Percentiles rank a stretch among this genome's conserved stretches.
Evolutionary conservation across 2,797 vertebrate species (phyloP).

Genomic region (Macropus fuliginosus): DNA sequence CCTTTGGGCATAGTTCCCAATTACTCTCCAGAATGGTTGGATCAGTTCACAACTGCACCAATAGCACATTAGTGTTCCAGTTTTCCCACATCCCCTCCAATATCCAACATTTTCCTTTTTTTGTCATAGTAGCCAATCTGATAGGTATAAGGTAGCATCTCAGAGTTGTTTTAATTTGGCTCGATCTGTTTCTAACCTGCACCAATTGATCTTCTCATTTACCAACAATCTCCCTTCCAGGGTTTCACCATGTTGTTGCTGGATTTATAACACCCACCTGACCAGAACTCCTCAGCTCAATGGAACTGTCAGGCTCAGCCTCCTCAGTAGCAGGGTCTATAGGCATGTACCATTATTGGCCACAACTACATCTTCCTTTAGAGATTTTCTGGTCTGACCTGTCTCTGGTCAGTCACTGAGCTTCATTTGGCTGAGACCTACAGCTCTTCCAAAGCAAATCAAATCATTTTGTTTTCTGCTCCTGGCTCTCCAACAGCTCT

Average conservation of each 20-base stretch:
- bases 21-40: no score
- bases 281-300: neutral
- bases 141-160: no score
- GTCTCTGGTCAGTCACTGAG: neutral
- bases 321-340: neutral
- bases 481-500: neutral
- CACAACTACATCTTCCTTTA: neutral
- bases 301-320: neutral
- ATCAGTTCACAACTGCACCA: no score
- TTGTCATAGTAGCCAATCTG: no score
- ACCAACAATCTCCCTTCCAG: neutral
- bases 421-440: neutral
- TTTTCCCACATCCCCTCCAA: no score
- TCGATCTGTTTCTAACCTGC: no score
- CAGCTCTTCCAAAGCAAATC: neutral
- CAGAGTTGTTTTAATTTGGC: no score
- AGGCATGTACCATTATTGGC: no score
- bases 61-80: no score
- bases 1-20: no score
- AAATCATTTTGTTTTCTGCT: neutral
- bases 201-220: neutral
- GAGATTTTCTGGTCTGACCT: neutral
- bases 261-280: neutral
- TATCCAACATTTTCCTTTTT: no score
- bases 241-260: neutral